Conservation (phyloP, 1,140 invertebrate genomes). For the Chironomus striatipennis region DNA sequence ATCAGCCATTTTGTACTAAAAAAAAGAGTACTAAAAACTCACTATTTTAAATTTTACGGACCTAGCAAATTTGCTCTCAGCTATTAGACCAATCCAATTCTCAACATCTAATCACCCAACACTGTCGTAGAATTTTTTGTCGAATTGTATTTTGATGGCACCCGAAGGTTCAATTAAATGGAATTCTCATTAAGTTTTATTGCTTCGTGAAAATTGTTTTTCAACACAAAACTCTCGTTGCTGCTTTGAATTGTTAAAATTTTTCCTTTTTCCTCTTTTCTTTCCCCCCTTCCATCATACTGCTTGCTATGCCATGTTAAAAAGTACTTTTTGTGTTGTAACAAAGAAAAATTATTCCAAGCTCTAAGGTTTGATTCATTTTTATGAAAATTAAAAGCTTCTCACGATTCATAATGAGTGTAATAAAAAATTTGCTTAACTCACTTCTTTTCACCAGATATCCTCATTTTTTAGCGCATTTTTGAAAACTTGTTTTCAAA, state of each 20-base stretch:
- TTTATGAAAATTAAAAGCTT: not conserved
- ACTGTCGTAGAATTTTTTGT: not conserved
- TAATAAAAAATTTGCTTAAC: not conserved
- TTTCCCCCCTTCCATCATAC: not conserved
- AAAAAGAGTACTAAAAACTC: too few relatives aligned
- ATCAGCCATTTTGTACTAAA: too few relatives aligned
- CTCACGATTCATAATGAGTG: not conserved
- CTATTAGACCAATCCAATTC: too few relatives aligned
- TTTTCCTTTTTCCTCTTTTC: not conserved
- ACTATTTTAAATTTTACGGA: too few relatives aligned
- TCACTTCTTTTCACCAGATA: not conserved
- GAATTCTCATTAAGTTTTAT: slow-evolving; percentile 10
- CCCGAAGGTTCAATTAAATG: slow-evolving; percentile 3
- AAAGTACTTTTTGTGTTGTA: not conserved
- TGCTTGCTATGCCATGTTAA: not conserved
- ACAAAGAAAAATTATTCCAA: not conserved
- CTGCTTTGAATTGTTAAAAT: not conserved
- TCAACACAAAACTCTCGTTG: not conserved
- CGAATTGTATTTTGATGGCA: slow-evolving; percentile 3
- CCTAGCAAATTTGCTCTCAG: too few relatives aligned
- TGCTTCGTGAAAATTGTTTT: slow-evolving; percentile 9
- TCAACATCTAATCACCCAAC: not conserved
- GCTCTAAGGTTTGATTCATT: not conserved
- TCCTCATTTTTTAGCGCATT: not conserved
- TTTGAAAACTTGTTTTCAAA: too few relatives aligned